Conservation (phyloP, 2,113 vertebrate species). For the Myocastor coypus region DNA sequence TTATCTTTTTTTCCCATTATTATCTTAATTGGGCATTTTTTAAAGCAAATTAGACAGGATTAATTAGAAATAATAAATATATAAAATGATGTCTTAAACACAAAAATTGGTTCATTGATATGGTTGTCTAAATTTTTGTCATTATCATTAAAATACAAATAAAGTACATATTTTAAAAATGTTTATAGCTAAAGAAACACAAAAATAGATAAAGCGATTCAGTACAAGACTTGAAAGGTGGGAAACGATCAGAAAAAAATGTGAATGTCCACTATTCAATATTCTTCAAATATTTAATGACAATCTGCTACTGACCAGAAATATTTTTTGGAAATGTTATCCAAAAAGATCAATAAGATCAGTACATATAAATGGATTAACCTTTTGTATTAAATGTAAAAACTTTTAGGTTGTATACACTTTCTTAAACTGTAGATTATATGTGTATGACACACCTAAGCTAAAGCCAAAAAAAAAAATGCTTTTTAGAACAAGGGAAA, state of each 20-base stretch:
- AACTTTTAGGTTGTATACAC: not conserved
- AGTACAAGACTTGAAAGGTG: not conserved
- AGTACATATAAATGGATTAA: not conserved
- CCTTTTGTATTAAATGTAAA: constrained; percentile 11
- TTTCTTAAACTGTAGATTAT: not conserved
- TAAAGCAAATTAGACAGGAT: not conserved
- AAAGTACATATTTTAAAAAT: not conserved
- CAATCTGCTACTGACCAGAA: not conserved
- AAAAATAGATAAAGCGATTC: not conserved
- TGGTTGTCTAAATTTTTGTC: not conserved
- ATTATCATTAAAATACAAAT: not conserved
- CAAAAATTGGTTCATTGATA: not conserved
- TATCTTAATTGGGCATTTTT: not conserved
- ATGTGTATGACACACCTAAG: not conserved
- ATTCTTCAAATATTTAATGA: not conserved
- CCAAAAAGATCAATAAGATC: not conserved
- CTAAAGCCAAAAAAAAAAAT: not conserved
- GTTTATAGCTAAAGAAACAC: not conserved
- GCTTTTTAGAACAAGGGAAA: not conserved
- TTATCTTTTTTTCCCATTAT: too few species aligned
- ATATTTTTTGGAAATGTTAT: constrained; percentile 20
- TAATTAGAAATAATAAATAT: not conserved
- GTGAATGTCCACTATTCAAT: too few species aligned
- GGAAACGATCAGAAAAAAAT: not conserved
- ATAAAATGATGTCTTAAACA: not conserved